phyloP scores from a whole-genome alignment of 1,140 invertebrate species.

The Apis laboriosa region DNA sequence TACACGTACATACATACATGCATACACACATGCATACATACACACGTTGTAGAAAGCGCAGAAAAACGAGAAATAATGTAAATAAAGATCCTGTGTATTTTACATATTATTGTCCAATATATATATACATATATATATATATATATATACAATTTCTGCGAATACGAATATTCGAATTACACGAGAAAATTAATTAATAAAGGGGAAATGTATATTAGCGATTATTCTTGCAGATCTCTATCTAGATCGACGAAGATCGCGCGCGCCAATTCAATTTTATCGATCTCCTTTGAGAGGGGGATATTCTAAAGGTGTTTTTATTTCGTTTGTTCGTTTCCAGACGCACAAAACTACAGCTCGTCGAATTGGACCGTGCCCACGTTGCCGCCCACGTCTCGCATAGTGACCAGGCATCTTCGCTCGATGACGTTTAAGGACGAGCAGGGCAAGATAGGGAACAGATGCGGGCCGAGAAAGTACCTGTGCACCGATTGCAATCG shows the following conservation, averaged over 20 bases:
- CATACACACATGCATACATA: too few relatives aligned
- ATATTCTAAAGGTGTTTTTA: constrained; percentile 1
- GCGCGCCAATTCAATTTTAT: neutral
- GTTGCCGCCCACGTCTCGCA: constrained; percentile 50
- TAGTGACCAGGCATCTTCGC: constrained; percentile 62
- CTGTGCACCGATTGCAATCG: constrained; percentile 76
- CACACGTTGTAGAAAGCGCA: too few relatives aligned
- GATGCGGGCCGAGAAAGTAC: constrained; percentile 64
- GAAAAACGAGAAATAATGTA: neutral
- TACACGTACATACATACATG: too few relatives aligned
- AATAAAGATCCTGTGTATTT: constrained; percentile 29
- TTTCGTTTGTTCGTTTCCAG: constrained; percentile 66
- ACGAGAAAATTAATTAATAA: too few relatives aligned
- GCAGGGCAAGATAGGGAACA: constrained; percentile 11
- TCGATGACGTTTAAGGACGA: constrained; percentile 64
- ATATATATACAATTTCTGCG: too few relatives aligned
- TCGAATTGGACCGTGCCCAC: constrained; percentile 71
- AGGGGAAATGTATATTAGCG: too few relatives aligned
- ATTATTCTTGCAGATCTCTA: neutral
- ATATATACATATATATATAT: too few relatives aligned
- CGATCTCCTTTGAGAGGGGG: neutral
- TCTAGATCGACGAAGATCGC: neutral
- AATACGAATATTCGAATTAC: too few relatives aligned
- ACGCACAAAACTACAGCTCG: constrained; percentile 57
- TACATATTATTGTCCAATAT: neutral